Evolutionary conservation across 2,113 vertebrate genomes (phyloP), one percentile per base, ranked within the genome.

Genomic region (Gasterosteus nipponicus): DNA sequence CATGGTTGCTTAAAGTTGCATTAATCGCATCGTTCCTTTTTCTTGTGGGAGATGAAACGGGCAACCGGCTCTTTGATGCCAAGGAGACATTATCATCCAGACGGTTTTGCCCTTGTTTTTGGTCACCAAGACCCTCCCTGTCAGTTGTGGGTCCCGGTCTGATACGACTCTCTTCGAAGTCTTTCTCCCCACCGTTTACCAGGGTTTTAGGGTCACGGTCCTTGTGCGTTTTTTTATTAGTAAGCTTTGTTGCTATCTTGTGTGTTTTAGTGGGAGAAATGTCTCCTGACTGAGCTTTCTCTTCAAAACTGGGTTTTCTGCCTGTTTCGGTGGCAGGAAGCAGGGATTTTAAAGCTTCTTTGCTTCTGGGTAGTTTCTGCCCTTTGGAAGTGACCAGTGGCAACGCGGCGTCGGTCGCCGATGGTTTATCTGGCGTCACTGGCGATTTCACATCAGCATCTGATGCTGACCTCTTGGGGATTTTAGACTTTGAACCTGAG

Each of bases 381-480:
- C 74, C n/a, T 84, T 81, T 89, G 44, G 79, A 62, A 44, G 46
- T 42, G 51, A 62, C 67, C 14, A 10, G 22, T 47, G 76, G 57
- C 18, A 56, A 60, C 9, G 64, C 60, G 31, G 22, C 57, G 31
- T 84, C 79, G 3, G 47, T 15, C 9, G 22, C 41, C 53, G 64
- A 46, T 11, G 76, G 61, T 86, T 90, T 86, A 80, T 91, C 87
- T 29, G 75, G 10, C 18, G 83, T 75, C 22, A 77, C 77, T 18
- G 82, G 82, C 22, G 87, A 84, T 85, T 93, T 94, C 18, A 80
- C 49, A 3, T 84, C 86, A 61, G 69, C 12, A 10, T 92, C 92
- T 60, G 82, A 86, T 49, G 77, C 12, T 9, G 81, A 66, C 77
- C 87, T 92, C 84, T 92, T 92, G 10, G 91, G 92, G 66, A 94